These are phyloP conservation scores for Cranoglanis bouderius DNA, from an alignment of 2,113 vertebrate species.

Conservation along the genomic window DNA sequence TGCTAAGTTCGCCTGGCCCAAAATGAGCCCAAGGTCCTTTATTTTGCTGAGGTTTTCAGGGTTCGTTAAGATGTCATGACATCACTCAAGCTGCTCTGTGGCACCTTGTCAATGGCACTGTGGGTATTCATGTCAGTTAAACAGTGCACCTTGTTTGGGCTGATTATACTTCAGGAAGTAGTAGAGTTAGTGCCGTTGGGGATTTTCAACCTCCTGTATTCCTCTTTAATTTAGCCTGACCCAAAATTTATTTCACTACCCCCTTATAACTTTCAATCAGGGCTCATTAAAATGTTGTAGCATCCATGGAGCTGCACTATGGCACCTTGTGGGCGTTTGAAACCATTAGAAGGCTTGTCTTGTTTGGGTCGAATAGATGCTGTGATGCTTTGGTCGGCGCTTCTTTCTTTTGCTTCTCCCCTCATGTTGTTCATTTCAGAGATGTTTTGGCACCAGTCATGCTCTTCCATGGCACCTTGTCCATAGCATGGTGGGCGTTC, in stretches of 20 bases:
- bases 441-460: background rate
- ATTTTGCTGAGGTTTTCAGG: constrained; percentile 4
- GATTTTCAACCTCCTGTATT: background rate
- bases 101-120: background rate
- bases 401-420: background rate
- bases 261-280: constrained; percentile 17
- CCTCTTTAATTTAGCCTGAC: background rate
- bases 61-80: constrained; percentile 45
- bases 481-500: background rate
- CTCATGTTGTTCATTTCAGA: background rate
- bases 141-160: background rate
- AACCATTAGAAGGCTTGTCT: background rate
- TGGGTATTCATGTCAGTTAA: background rate
- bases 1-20: background rate
- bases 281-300: background rate
- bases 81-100: constrained; percentile 25
- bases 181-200: background rate
- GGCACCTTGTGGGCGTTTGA: constrained; percentile 4
- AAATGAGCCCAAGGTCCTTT: background rate
- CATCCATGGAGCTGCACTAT: background rate
- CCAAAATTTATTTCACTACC: background rate
- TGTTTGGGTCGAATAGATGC: constrained; percentile 20
- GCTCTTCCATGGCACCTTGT: background rate
- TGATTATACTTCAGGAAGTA: background rate
- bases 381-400: background rate